Base-by-base conservation (phyloP, 2,888 invertebrate genomes). In the Timema cristinae region DNA sequence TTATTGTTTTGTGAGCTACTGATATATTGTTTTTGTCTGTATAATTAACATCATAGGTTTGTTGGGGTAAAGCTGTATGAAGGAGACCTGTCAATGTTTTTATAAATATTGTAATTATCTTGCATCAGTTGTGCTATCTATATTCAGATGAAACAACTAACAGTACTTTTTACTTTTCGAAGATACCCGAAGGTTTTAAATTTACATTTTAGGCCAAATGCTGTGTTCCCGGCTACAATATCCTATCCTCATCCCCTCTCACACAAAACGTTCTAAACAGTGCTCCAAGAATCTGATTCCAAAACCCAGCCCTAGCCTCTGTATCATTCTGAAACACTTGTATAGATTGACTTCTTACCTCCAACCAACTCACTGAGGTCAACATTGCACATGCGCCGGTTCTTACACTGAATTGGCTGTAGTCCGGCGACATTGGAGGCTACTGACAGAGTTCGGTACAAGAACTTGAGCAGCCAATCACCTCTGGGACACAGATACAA, bases 391-490 rank as follows among this genome's bases (percentile, higher is more conserved):
- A 89, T 86, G 76, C 86, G 81, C 63, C 84, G 78, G 76, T 85
- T 81, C 16, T 83, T 78, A 80, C 84, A 84, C 61, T 82, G 81
- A 49, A 89, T 81, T 10, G 87, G 85, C 73, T 84, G 83, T 6
- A 89, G 83, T 6, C 89, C 89, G 50, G 89, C 89, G 51, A 89
- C 87, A 49, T 83, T 84, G 52, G 86, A 79, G 56, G 86, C 85
- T 72, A 86, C 87, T 47, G 87, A 86, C 70, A 89, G 84, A 15
- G 89, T 88, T 63, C 90, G 83, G 79, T 88, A 89, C 67, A 90
- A 79, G 78, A 89, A 89, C 80, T 87, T 86, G 74, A 90, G 80
- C 69, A 90, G 80, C 89, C 89, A 90, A 79, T 90, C 90, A 51
- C 84, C 83, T 51, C 86, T 86, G 78, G 11, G 78, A 77, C 50